A percentile compares a stretch with the other conserved stretches of the same genome.
Conservation (phyloP, 1,140 invertebrate species). For the Spodoptera litura region DNA sequence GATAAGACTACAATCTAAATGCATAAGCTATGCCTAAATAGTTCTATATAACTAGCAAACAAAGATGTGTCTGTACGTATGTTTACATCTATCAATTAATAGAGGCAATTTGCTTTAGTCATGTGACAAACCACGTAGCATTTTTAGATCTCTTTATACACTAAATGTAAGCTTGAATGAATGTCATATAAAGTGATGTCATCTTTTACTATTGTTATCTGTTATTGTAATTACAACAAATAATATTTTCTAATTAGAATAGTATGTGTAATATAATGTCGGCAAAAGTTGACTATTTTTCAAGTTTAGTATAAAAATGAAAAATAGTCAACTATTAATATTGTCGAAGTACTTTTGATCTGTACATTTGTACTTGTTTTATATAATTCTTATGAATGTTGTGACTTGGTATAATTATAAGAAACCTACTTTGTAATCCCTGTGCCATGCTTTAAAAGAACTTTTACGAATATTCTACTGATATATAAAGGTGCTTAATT, state of each 20-base stretch:
- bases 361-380: neutral
- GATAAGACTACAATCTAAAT: slow-evolving; percentile 44
- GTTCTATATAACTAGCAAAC: slow-evolving; percentile 1
- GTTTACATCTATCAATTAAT: slow-evolving; percentile 5
- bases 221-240: slow-evolving; percentile 4
- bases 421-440: neutral
- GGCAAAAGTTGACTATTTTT: too few relatives aligned
- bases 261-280: neutral
- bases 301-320: too few relatives aligned
- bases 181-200: slow-evolving; percentile 3
- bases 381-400: too few relatives aligned
- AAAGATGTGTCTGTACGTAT: neutral
- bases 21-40: slow-evolving; percentile 9
- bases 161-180: slow-evolving; percentile 5
- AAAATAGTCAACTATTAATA: too few relatives aligned
- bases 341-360: neutral
- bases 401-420: too few relatives aligned
- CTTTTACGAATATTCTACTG: neutral
- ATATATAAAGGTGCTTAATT: slow-evolving; percentile 16
- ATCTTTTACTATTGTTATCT: slow-evolving; percentile 14
- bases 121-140: slow-evolving; percentile 30
- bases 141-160: slow-evolving; percentile 27
- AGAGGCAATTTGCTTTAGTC: slow-evolving; percentile 17
- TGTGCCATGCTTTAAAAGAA: slow-evolving; percentile 8
- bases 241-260: neutral